Base-by-base conservation (phyloP, 2,888 invertebrate species). In the Digitonthophagus gazella region DNA sequence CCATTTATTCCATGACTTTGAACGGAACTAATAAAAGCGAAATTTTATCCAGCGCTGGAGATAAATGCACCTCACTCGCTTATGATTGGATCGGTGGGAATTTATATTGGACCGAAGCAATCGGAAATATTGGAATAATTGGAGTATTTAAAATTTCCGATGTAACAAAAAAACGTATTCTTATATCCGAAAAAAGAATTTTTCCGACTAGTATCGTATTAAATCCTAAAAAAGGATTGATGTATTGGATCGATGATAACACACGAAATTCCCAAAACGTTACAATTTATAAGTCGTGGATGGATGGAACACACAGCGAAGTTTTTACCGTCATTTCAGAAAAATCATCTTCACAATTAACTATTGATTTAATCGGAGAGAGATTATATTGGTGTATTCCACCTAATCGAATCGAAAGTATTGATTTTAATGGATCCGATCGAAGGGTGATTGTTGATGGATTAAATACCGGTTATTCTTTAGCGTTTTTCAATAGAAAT, bases 61-160 rank as follows among this genome's bases (percentile, higher is more conserved):
- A 87, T 74, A 87, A 88, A 79, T 89, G 90, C 76, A 90, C 92
- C 76, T 92, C 92, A 2, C 81, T 96, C 72, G 93, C 94, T 54
- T 87, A 93, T 68, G 96, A 96, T 83, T 94, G 93, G 93, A 87
- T 93, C 78, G 90, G 91, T 69, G 82, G 86, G 69, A 93, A 95
- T 83, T 80, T 96, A 69, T 96, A 93, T 84, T 95, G 94, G 93
- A 91, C 92, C 66, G 93, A 92, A 82, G 89, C 89, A 80, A 22
- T 68, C 11, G 64, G 65, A 3, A 89, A 88, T 67, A 83, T 89
- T 73, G 88, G 90, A 68, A 86, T 86, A 66, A 86, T 95, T 72
- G 88, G 86, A 76, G 93, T 92, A 44, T 88, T 91, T 58, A 88
- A 87, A 44, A 79, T 93, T 70, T 84, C 85, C 20, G 87, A 88